These are phyloP conservation scores for Cephalopachus bancanus DNA, from an alignment of 2,797 vertebrate species.

Conservation along the genomic window DNA sequence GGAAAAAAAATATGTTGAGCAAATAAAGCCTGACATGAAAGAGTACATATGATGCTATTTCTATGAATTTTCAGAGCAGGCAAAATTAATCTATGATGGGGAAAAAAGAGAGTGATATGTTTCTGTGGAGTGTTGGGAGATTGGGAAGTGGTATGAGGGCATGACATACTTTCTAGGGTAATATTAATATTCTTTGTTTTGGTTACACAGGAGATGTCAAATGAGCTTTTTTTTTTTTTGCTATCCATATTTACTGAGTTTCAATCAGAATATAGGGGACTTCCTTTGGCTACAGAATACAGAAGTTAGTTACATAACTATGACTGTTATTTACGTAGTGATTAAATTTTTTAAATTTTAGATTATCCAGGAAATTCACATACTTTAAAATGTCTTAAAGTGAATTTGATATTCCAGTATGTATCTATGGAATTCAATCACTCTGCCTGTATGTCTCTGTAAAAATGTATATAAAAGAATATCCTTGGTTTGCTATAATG, in stretches of 20 bases:
- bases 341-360: conserved; percentile 37
- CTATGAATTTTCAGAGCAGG: neutral
- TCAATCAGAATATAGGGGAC: neutral
- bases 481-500: conserved; percentile 13
- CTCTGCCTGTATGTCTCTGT: neutral
- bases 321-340: neutral
- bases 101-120: neutral
- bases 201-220: neutral
- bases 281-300: conserved; percentile 44
- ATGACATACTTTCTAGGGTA: neutral
- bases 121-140: neutral
- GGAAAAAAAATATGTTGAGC: neutral
- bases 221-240: neutral
- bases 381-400: conserved; percentile 28
- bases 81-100: neutral
- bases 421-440: conserved; percentile 26
- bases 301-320: conserved; percentile 31
- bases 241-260: neutral
- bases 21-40: conserved; percentile 5
- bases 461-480: conserved; percentile 36
- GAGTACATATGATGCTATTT: neutral
- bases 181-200: neutral
- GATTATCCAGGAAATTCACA: conserved; percentile 18
- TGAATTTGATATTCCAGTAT: conserved; percentile 47
- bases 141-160: neutral